Evolutionary conservation across 2,113 vertebrate species (phyloP).

Genomic region (Gavialis gangeticus): DNA sequence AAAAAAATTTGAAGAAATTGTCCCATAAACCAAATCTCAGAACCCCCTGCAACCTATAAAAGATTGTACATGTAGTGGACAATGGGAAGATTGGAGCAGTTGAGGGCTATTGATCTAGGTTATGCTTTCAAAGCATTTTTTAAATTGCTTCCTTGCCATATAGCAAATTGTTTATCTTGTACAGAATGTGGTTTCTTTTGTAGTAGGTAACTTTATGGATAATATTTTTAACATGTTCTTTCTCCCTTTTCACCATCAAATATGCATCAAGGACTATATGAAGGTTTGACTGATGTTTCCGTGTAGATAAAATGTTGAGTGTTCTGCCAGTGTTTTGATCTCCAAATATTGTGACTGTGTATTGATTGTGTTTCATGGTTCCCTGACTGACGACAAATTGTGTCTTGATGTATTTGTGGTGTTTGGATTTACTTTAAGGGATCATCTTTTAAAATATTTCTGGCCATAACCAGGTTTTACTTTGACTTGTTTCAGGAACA

Average conservation of each 20-base stretch:
- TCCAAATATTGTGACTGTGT: constrained; percentile 18
- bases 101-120: background rate
- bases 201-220: background rate
- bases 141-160: background rate
- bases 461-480: background rate
- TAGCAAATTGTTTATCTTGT: background rate
- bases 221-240: constrained; percentile 48
- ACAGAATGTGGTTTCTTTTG: background rate
- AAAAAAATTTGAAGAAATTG: background rate
- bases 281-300: constrained; percentile 74
- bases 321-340: constrained; percentile 10
- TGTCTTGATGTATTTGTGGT: background rate
- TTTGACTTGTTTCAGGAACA: constrained; percentile 85
- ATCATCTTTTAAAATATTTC: background rate
- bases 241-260: constrained; percentile 70
- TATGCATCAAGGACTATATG: constrained; percentile 72
- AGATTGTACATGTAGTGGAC: too few relatives aligned
- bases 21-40: background rate
- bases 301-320: constrained; percentile 26
- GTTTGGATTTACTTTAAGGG: background rate
- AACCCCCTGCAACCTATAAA: background rate
- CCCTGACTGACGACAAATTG: background rate
- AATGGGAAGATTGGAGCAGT: background rate
- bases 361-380: background rate
- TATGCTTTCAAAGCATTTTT: background rate